phyloP scores from a whole-genome alignment of 2,888 invertebrate species.

The Holacanthella duospinosa region DNA sequence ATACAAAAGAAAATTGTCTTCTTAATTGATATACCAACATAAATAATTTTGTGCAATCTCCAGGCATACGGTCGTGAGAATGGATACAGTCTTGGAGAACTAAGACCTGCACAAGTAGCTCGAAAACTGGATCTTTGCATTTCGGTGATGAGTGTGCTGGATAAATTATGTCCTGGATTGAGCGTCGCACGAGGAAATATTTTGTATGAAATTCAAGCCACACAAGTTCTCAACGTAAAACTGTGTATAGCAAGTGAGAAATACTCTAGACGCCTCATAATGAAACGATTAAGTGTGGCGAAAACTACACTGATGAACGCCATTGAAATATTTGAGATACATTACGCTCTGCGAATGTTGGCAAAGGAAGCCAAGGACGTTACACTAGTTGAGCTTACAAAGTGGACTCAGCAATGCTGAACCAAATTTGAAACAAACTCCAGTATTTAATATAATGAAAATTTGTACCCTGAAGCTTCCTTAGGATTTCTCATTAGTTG shows the following conservation, averaged over 20 bases:
- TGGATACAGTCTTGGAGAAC: conserved; percentile 22
- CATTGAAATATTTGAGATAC: conserved; percentile 32
- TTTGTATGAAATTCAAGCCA: conserved; percentile 36
- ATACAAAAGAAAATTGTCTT: too few relatives aligned
- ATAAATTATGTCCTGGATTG: conserved; percentile 33
- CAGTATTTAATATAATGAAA: too few relatives aligned
- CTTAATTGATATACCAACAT: too few relatives aligned
- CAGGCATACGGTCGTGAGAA: conserved; percentile 33
- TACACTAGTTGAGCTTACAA: conserved; percentile 28
- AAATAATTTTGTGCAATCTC: neutral
- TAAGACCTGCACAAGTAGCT: conserved; percentile 20
- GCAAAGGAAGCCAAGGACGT: conserved; percentile 27
- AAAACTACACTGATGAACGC: conserved; percentile 28
- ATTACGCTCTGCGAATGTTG: conserved; percentile 26
- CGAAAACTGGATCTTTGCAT: conserved; percentile 28
- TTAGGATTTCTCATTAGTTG: too few relatives aligned
- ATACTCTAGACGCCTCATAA: conserved; percentile 25
- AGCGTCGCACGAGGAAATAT: conserved; percentile 30
- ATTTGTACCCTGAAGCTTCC: too few relatives aligned
- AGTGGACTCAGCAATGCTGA: too few relatives aligned
- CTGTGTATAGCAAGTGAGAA: conserved; percentile 27
- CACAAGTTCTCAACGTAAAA: conserved; percentile 27
- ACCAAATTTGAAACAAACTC: too few relatives aligned
- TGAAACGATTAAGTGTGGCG: conserved; percentile 20
- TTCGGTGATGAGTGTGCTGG: conserved; percentile 31